These are phyloP conservation scores for Eubasilissa splendida DNA, from an alignment of 2,888 invertebrate genomes.

Conservation along the genomic window DNA sequence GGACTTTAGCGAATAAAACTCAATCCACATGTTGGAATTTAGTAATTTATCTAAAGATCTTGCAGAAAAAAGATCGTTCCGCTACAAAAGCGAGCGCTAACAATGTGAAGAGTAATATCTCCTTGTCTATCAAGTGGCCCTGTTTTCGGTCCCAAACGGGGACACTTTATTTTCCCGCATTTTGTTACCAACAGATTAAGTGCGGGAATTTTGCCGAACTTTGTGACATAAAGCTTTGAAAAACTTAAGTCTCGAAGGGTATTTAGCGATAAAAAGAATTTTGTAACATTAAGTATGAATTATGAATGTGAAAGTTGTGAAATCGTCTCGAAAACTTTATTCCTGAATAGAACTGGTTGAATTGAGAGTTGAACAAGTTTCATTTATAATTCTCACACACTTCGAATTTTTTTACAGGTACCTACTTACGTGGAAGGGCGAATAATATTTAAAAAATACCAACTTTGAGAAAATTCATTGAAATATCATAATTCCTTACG, in stretches of 20 bases:
- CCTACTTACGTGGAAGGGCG: no score
- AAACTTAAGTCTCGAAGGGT: neutral
- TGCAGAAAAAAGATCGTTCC: no score
- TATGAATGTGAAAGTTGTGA: slow-evolving; percentile 8
- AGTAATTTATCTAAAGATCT: no score
- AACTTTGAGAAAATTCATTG: no score
- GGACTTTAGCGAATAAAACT: no score
- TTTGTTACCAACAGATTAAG: slow-evolving; percentile 32
- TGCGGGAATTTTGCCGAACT: neutral
- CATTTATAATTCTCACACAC: neutral
- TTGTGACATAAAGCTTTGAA: slow-evolving; percentile 8
- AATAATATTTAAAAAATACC: no score
- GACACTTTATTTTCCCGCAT: slow-evolving; percentile 2
- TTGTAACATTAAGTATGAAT: slow-evolving; percentile 9
- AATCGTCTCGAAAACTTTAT: neutral
- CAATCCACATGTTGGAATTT: no score
- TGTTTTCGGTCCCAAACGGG: neutral
- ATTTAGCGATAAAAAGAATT: slow-evolving; percentile 3
- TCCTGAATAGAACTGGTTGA: slow-evolving; percentile 2
- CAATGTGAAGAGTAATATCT: no score
- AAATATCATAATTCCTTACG: no score
- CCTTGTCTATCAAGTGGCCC: no score
- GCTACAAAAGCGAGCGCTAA: no score
- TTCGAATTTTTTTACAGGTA: no score
- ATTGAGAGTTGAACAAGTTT: neutral